A percentile compares a stretch with the other conserved stretches of the same genome.
Conservation (phyloP, 2,113 vertebrate genomes). For the Camelus dromedarius region DNA sequence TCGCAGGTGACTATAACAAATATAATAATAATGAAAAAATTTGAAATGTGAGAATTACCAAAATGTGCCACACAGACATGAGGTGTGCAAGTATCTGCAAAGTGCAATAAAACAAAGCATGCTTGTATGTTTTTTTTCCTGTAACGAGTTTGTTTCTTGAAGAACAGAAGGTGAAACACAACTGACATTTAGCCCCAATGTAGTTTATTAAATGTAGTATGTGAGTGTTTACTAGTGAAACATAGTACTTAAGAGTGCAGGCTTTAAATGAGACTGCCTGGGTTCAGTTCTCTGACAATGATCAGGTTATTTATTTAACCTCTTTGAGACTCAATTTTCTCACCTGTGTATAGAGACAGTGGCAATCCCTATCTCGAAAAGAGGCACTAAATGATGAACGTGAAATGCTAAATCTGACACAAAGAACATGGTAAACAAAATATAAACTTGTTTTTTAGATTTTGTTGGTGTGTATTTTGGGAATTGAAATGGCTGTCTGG, state of each 20-base stretch:
- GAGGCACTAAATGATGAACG: neutral
- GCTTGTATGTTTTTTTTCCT: neutral
- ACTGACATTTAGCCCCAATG: neutral
- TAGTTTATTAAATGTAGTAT: neutral
- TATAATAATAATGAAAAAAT: neutral
- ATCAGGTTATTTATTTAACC: neutral
- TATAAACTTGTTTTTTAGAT: neutral
- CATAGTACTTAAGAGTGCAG: neutral
- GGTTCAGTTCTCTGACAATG: neutral
- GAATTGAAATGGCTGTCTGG: neutral
- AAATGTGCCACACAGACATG: neutral
- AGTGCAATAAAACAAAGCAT: neutral
- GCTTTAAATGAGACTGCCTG: neutral
- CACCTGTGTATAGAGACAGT: neutral
- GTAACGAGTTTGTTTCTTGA: neutral
- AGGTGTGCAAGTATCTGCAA: neutral
- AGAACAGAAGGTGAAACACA: neutral
- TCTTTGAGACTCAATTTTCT: neutral
- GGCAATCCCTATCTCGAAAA: neutral
- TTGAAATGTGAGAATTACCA: neutral
- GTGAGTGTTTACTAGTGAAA: conserved; percentile 2
- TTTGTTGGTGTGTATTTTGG: neutral
- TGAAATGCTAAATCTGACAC: neutral
- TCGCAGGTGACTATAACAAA: neutral
- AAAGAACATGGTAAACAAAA: neutral